Percentiles rank a stretch among this genome's conserved stretches.
phyloP scores from a whole-genome alignment of 1,140 invertebrate genomes.

The Sinonovacula constricta region DNA sequence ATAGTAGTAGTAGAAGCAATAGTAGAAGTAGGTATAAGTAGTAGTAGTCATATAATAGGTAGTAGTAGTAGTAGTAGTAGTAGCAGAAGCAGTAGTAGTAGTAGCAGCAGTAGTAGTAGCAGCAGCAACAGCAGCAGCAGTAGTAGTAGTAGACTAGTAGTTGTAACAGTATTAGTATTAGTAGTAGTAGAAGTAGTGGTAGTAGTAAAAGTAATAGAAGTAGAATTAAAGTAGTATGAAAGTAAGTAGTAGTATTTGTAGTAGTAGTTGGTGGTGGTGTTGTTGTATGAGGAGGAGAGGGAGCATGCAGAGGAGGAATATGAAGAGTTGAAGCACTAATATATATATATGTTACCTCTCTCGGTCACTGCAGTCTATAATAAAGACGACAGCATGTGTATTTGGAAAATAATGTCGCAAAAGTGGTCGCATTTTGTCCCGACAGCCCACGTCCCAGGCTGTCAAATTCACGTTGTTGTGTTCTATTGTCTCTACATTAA shows the following conservation, averaged over 20 bases:
- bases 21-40: no score
- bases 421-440: constrained; percentile 93
- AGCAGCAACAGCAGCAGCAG: background rate
- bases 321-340: background rate
- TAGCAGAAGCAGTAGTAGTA: no score
- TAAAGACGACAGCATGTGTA: constrained; percentile 76
- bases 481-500: constrained; percentile 94
- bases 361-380: constrained; percentile 22
- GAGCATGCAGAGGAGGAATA: background rate
- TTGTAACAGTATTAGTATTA: no score
- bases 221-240: background rate
- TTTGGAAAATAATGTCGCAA: constrained; percentile 98
- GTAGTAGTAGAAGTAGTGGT: no score
- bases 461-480: constrained; percentile 93
- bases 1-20: no score
- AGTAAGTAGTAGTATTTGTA: background rate
- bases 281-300: background rate
- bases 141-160: no score
- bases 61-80: no score
- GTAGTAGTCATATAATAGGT: no score
- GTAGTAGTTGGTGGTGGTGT: background rate
- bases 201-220: background rate
- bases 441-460: constrained; percentile 90
- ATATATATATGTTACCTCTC: constrained; percentile 7
- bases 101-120: no score